Evolutionary conservation across 2,888 invertebrate genomes (phyloP), one percentile per base, ranked within the genome.

Genomic region (Caenorhabditis panamensis): DNA sequence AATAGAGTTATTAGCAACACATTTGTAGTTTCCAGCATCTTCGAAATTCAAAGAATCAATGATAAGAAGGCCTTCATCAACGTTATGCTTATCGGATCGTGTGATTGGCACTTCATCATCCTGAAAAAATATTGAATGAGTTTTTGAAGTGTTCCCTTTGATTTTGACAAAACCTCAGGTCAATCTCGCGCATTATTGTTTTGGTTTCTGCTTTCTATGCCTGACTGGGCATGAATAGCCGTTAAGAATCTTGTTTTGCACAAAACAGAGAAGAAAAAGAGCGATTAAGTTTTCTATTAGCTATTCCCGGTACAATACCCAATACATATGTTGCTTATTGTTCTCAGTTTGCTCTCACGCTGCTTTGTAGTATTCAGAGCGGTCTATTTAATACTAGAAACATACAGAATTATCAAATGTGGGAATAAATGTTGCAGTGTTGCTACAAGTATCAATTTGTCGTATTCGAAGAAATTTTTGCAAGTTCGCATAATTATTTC

Each of bases 1-100:
- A 37, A 87, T 78, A 8, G 71, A 72, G 54, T 88, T 88, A 28
- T 68, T 82, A 1, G 86, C 88, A 24, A 82, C 56, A 53, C 88
- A 88, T 53, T 82, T 82, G 79, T 88, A 88, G 6, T 75, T 63
- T 53, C 84, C 86, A 16, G 71, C 82, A 59, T 88, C 84, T 44
- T 83, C 83, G 22, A 71, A 71, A 9, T 82, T 72, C 13, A 86
- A 63, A 0, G 84, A 76, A 44, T 87, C 83, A 62, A 87, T 83
- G 13, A 84, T 80, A 16, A 87, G 71, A 31, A 85, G 83, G 8
- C 87, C 87, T 44, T 83, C 84, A n/a, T 84, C 84, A n/a, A 85
- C 83, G 16, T 73, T 82, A 59, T 87, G 84, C 61, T 85, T 85
- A 61, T 88, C 88, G 0, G 87, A 84, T 11, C 68, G 73, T 1